phyloP scores from a whole-genome alignment of 2,113 vertebrate genomes.

The Bubo bubo region DNA sequence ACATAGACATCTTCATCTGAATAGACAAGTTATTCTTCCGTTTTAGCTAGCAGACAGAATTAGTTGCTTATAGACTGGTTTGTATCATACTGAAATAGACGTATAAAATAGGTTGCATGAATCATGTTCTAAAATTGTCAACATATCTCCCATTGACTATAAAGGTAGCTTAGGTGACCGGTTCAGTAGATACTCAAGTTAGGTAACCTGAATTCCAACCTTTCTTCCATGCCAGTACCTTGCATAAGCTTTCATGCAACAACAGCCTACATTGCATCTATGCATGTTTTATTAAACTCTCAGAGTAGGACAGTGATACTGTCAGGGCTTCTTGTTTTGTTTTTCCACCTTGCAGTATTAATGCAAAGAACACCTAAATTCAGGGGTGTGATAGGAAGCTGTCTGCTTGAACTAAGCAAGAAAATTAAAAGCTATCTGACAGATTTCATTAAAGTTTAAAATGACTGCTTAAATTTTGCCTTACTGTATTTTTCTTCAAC shows the following conservation, averaged over 20 bases:
- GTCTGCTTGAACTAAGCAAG: not conserved
- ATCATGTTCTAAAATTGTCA: not conserved
- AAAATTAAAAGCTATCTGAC: not conserved
- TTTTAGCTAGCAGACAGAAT: not conserved
- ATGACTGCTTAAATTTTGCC: not conserved
- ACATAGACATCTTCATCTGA: not conserved
- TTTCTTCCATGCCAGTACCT: not conserved
- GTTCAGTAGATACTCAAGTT: not conserved
- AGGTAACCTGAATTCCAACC: not conserved
- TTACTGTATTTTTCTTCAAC: not conserved
- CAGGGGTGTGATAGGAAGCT: not conserved
- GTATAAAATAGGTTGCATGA: not conserved
- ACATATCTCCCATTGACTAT: not conserved
- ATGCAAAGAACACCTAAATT: not conserved
- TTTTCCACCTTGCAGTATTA: not conserved
- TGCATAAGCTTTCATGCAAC: not conserved
- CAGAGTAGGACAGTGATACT: not conserved
- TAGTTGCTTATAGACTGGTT: not conserved
- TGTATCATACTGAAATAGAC: not conserved
- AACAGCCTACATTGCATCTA: not conserved
- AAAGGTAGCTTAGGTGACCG: not conserved
- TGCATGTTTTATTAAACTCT: not conserved
- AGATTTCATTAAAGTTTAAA: not conserved
- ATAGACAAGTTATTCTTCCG: not conserved
- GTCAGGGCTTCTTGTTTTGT: rapidly evolving